Percentiles rank a stretch among this genome's conserved stretches.
These are phyloP conservation scores for Drosophila diplacantha DNA, from an alignment of 2,888 invertebrate genomes.

Conservation along the genomic window DNA sequence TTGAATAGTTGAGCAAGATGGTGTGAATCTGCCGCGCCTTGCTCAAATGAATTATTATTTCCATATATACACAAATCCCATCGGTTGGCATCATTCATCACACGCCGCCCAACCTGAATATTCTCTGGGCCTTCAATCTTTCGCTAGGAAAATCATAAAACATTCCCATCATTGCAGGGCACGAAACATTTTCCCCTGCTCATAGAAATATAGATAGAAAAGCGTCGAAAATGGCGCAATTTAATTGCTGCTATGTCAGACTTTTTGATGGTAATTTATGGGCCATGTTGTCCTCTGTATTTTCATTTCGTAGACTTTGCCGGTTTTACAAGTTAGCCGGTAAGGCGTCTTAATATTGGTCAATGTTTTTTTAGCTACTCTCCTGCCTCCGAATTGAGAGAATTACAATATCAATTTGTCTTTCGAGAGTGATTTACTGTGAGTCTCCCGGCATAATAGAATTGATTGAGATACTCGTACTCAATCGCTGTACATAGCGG, in stretches of 20 bases:
- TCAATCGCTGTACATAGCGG: constrained; percentile 7
- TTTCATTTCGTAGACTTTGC: constrained; percentile 16
- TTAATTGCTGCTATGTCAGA: constrained; percentile 64
- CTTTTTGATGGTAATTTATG: constrained; percentile 67
- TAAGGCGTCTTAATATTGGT: constrained; percentile 54
- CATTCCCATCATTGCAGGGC: constrained; percentile 16
- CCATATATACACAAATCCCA: constrained; percentile 2
- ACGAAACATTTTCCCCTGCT: neutral
- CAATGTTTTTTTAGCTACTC: constrained; percentile 49
- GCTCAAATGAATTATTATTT: constrained; percentile 17
- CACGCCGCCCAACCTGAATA: constrained; percentile 10
- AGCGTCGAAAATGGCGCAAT: constrained; percentile 53
- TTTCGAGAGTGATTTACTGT: constrained; percentile 33
- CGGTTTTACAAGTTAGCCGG: constrained; percentile 17
- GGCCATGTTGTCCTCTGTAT: constrained; percentile 60
- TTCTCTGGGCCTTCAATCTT: constrained; percentile 23
- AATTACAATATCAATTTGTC: constrained; percentile 42
- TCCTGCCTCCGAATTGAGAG: constrained; percentile 11
- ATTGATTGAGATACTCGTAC: constrained; percentile 34
- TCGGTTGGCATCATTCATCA: constrained; percentile 12
- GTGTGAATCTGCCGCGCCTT: constrained; percentile 16
- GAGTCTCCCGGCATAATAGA: constrained; percentile 26
- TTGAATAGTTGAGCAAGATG: constrained; percentile 20
- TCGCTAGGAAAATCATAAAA: constrained; percentile 20
- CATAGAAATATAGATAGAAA: constrained; percentile 12